Conservation (phyloP, 2,797 vertebrate genomes). For the Bovichtus diacanthus region DNA sequence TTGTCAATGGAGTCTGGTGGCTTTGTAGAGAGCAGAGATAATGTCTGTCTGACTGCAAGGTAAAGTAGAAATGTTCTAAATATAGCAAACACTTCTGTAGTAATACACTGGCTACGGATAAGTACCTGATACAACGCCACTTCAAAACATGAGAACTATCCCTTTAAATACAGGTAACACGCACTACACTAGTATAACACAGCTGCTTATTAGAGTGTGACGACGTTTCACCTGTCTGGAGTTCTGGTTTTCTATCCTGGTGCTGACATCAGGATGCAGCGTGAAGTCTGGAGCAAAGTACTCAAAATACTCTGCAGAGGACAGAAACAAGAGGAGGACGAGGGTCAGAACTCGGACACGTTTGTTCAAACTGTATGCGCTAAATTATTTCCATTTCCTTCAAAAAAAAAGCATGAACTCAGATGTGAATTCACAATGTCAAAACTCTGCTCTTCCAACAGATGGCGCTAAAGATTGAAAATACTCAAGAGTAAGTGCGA, state of each 20-base stretch:
- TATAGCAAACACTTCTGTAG: too few relatives aligned
- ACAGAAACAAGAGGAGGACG: not conserved
- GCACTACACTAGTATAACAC: not conserved
- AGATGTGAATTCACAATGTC: not conserved
- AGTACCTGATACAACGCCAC: too few relatives aligned
- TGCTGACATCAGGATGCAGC: slow-evolving; percentile 97
- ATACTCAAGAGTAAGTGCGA: not conserved
- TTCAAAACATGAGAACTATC: too few relatives aligned
- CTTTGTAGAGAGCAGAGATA: too few relatives aligned
- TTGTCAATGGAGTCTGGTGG: too few relatives aligned
- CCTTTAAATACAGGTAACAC: not conserved
- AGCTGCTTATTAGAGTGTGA: not conserved
- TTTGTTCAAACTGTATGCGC: not conserved
- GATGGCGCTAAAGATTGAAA: not conserved
- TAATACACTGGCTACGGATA: too few relatives aligned
- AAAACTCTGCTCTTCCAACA: not conserved
- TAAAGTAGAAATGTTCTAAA: too few relatives aligned
- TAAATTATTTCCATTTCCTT: not conserved
- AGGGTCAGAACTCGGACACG: not conserved
- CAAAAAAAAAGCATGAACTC: not conserved
- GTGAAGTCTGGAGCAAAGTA: slow-evolving; percentile 99
- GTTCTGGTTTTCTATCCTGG: slow-evolving; percentile 98
- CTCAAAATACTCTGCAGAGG: slow-evolving; percentile 93
- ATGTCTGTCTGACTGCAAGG: too few relatives aligned
- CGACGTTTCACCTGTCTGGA: slow-evolving; percentile 90